Base-by-base conservation (phyloP, 2,113 vertebrate genomes). In the Indicator indicator region DNA sequence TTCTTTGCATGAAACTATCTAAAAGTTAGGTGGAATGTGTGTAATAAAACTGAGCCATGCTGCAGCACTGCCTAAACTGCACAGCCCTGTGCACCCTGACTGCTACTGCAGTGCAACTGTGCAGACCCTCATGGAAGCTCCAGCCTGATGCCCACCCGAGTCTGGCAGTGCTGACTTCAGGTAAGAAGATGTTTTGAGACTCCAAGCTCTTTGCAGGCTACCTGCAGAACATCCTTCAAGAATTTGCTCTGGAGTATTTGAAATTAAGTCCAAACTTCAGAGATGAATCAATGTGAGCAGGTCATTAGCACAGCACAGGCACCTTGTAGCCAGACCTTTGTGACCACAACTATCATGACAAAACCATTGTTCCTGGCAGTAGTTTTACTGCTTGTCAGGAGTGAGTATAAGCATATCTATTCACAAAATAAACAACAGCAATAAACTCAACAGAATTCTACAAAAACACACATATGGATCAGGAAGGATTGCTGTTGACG, bases 21-120 rank as follows among this genome's bases (percentile, higher is more conserved):
- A 65, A 65, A 77, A 21, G 3, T 24, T 80, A 59, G 8, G 33
- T 3, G 52, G 23, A 3, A 3, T 2, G 2, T 7, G 5, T 26
- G 36, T 8, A 38, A 59, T 23, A 78, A 64, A 86, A 72, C 6
- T 1, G 5, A 63, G 28, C 12, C 3, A 3, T 63, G n/a, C 7
- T 2, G 1, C 48, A 69, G 32, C 15, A 26, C 13, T 36, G 38
- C 26, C 36, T 69, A 4, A 72, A 40, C 8, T 17, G 3, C 36
- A 8, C 28, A 44, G 5, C 3, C 40, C 36, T 50, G 44, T 50
- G 20, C 23, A 23, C 9, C 33, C 23, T 17, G 33, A 11, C 52
- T 0, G 1, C 44, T 42, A 1, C 4, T 4, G 0, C 21, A 15
- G 28, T 12, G 54, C 23, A 32, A 56, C 28, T 21, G 16, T 38